These are phyloP conservation scores for Misgurnus anguillicaudatus DNA, from an alignment of 2,113 vertebrate species.

Conservation along the genomic window DNA sequence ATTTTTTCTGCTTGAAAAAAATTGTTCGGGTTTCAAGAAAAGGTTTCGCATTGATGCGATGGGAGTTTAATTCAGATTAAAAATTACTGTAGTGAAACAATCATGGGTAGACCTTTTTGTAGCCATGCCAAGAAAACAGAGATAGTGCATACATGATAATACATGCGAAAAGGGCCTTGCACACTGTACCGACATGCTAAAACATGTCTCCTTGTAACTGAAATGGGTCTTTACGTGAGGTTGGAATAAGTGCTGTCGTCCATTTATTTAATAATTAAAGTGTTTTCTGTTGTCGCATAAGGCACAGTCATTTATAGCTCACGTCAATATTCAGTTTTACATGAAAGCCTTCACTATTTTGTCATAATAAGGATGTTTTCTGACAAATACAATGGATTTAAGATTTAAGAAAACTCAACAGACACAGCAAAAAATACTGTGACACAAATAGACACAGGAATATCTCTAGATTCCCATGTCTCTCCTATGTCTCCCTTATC, in stretches of 20 bases:
- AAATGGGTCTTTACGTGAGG: background rate
- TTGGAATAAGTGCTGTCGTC: background rate
- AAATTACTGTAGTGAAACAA: too few relatives aligned
- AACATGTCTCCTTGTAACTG: background rate
- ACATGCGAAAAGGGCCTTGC: too few relatives aligned
- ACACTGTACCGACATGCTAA: too few relatives aligned
- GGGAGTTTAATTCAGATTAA: too few relatives aligned
- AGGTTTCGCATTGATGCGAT: too few relatives aligned
- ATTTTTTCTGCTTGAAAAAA: too few relatives aligned
- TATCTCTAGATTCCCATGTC: background rate
- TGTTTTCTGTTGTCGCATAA: background rate
- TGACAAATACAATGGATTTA: background rate
- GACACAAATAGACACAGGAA: background rate
- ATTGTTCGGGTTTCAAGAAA: too few relatives aligned
- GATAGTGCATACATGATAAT: too few relatives aligned
- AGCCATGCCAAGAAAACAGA: too few relatives aligned
- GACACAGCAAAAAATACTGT: background rate
- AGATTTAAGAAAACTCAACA: slow-evolving; percentile 21
- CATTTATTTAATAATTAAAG: background rate
- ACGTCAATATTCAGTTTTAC: background rate
- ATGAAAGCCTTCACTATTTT: slow-evolving; percentile 16
- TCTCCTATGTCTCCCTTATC: background rate
- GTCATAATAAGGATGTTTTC: slow-evolving; percentile 32
- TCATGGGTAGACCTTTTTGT: too few relatives aligned
- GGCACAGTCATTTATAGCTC: background rate